phyloP scores from a whole-genome alignment of 1,140 invertebrate genomes.

The Battus philenor region DNA sequence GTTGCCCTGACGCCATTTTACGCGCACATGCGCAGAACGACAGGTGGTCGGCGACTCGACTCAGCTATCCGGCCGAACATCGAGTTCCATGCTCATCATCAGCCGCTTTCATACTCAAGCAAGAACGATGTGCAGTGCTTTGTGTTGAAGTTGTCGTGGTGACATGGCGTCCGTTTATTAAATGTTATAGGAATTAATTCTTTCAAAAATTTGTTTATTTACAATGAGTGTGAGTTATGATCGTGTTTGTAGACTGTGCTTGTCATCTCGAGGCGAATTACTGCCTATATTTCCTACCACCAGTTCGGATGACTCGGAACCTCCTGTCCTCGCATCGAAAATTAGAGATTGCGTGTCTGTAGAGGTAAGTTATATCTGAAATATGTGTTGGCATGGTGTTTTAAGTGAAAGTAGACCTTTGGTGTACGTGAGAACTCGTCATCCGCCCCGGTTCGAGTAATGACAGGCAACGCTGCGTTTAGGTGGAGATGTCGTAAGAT shows the following conservation, averaged over 20 bases:
- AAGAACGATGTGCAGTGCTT: constrained; percentile 71
- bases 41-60: constrained; percentile 72
- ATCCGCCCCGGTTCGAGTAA: constrained; percentile 68
- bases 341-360: constrained; percentile 79
- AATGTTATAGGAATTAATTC: constrained; percentile 45
- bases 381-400: constrained; percentile 46
- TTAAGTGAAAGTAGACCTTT: constrained; percentile 72
- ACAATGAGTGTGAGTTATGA: constrained; percentile 73
- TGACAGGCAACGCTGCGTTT: constrained; percentile 65
- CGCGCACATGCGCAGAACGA: constrained; percentile 75
- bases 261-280: constrained; percentile 76
- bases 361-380: constrained; percentile 73
- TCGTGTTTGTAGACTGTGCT: constrained; percentile 79
- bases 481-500: constrained; percentile 76
- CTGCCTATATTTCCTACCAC: constrained; percentile 74
- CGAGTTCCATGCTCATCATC: constrained; percentile 74
- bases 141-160: constrained; percentile 73
- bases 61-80: constrained; percentile 70
- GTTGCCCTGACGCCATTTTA: constrained; percentile 54
- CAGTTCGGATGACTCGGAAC: constrained; percentile 75
- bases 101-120: constrained; percentile 71
- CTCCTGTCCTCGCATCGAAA: constrained; percentile 75
- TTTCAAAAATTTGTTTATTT: constrained; percentile 61
- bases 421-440: constrained; percentile 71
- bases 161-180: constrained; percentile 71